These are phyloP conservation scores for Leptinotarsa rubiginosa DNA, from an alignment of 2,888 invertebrate species.

Conservation along the genomic window DNA sequence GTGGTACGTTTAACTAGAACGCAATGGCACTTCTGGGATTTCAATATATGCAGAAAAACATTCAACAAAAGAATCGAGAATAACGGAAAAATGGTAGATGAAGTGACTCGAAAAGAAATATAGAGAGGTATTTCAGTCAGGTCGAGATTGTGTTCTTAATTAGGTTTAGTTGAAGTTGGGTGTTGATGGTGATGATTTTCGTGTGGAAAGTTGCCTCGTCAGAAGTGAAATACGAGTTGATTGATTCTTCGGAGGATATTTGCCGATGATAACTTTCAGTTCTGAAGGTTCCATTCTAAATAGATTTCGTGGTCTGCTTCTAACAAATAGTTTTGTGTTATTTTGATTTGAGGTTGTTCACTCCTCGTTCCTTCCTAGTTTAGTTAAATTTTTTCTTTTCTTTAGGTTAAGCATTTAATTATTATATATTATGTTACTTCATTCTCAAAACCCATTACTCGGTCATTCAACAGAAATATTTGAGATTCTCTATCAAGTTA, in stretches of 20 bases:
- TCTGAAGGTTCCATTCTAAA: too few species aligned
- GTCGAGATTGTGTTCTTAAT: neutral
- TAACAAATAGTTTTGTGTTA: too few species aligned
- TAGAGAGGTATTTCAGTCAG: slow-evolving; percentile 3
- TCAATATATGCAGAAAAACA: neutral
- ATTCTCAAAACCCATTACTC: too few species aligned
- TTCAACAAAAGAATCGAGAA: slow-evolving; percentile 4
- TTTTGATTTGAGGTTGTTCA: too few species aligned
- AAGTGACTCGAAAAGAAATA: neutral
- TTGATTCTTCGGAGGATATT: neutral
- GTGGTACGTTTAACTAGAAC: neutral
- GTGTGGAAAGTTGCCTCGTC: neutral
- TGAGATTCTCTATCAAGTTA: too few species aligned
- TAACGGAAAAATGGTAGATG: neutral
- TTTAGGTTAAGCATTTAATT: too few species aligned
- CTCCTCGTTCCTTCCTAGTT: too few species aligned
- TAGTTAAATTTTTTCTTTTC: too few species aligned
- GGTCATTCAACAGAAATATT: too few species aligned
- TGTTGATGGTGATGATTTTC: neutral
- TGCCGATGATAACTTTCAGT: too few species aligned
- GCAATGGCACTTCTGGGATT: slow-evolving; percentile 1
- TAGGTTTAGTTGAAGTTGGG: neutral
- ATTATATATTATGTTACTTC: too few species aligned
- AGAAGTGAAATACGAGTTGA: neutral
- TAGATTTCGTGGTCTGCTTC: too few species aligned